Evolutionary conservation across 2,113 vertebrate genomes (phyloP), one percentile per base, ranked within the genome.

Genomic region (Ranitomeya variabilis): DNA sequence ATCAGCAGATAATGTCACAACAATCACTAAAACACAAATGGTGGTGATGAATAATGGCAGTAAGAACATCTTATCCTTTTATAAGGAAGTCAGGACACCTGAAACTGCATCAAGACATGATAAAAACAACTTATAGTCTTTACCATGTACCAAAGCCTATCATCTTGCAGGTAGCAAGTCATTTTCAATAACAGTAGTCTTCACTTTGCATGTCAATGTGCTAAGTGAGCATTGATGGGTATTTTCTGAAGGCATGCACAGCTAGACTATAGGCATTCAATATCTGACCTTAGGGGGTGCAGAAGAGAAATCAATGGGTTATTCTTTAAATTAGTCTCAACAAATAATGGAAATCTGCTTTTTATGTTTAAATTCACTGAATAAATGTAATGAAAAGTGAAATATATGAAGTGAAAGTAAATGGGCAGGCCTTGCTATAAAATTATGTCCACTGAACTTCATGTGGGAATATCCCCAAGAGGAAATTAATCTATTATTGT

Each of bases 61-160:
- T 10, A 19, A 12, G 23, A 80, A 16, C 14, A 14, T 67, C 60
- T 15, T 62, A 26, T n/a, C 2, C 7, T 21, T 66, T 19, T 4
- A 45, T 66, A 37, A 67, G 18, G 23, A 23, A 80, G 5, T 5
- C 81, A 37, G 57, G 1, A 52, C 62, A 67, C n/a, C 10, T 31
- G 26, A 66, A 15, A 82, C 13, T 21, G 57, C 26, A 82, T 19
- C 18, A 51, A 66, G 52, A 83, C 19, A 51, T 64, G 37, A 83
- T 9, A 67, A 67, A 54, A 91, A 85, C 93, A 93, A 85, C 91
- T 93, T 18, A 89, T 91, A 0, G 87, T 92, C 1, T 91, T 91
- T 89, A 89, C 92, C 54, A 91, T 92, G 90, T 81, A 91, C 92
- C 89, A 92, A 91, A 85, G 55, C 67, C 0, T 19, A 21, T 10